Conservation (phyloP, 2,888 invertebrate species). For the Cryptus armator region DNA sequence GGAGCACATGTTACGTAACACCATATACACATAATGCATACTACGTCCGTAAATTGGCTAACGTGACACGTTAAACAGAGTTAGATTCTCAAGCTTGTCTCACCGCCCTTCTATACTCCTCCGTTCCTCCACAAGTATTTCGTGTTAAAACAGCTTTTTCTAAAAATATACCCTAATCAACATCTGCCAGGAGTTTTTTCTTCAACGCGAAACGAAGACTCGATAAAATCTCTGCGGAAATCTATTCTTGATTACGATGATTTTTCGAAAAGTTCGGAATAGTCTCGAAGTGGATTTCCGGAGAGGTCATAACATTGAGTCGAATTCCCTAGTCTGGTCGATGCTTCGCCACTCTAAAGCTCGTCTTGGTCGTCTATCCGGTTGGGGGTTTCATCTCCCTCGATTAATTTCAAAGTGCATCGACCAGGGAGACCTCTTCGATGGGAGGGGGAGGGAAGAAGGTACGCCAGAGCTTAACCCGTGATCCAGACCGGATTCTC, state of each 20-base stretch:
- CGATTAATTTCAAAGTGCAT: conserved; percentile 73
- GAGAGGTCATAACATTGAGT: conserved; percentile 26
- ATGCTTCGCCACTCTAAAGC: conserved; percentile 39
- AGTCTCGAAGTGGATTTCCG: not conserved
- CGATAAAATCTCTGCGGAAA: conserved; percentile 6
- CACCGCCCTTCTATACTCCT: not conserved
- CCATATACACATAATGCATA: conserved; percentile 69
- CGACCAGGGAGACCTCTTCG: conserved; percentile 31
- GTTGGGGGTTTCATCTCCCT: conserved; percentile 50
- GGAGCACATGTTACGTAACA: conserved; percentile 82
- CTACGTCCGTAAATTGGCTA: conserved; percentile 57
- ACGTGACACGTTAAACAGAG: conserved; percentile 52
- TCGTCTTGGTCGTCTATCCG: conserved; percentile 35
- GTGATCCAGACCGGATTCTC: conserved; percentile 65
- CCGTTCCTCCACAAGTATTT: not conserved
- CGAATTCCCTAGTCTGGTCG: conserved; percentile 35
- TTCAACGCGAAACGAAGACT: not conserved
- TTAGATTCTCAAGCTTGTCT: conserved; percentile 51
- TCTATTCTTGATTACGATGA: conserved; percentile 7
- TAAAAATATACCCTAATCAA: not conserved
- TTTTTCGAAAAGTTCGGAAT: conserved; percentile 20
- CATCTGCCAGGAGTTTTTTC: too few relatives aligned
- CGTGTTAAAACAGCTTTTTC: not conserved
- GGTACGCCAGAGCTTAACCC: conserved; percentile 55
- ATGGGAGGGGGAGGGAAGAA: not conserved